Conservation (phyloP, 2,888 invertebrate genomes). For the Zygothrica quintamaculata region DNA sequence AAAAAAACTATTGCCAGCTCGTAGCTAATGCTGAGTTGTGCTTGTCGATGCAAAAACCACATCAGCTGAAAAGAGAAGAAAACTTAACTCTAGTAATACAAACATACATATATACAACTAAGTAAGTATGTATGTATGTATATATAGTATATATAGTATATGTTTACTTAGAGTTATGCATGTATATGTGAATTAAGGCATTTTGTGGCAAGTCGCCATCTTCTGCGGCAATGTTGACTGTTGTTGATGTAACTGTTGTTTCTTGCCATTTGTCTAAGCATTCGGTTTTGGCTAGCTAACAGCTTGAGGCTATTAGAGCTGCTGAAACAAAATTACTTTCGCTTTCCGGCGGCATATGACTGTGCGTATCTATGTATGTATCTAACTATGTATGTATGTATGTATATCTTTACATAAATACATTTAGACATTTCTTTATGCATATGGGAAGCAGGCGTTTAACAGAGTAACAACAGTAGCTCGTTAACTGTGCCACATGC, state of each 20-base stretch:
- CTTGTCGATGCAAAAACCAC: slow-evolving; percentile 52
- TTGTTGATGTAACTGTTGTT: slow-evolving; percentile 63
- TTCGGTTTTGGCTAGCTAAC: slow-evolving; percentile 50
- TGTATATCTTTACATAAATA: slow-evolving; percentile 16
- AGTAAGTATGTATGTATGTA: background rate
- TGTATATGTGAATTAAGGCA: slow-evolving; percentile 53
- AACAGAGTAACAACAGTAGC: slow-evolving; percentile 16
- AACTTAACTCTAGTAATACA: slow-evolving; percentile 22
- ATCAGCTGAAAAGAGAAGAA: slow-evolving; percentile 41
- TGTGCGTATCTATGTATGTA: slow-evolving; percentile 1
- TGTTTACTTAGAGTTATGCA: slow-evolving; percentile 1
- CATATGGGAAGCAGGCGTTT: slow-evolving; percentile 36
- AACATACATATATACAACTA: slow-evolving; percentile 1
- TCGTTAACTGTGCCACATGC: slow-evolving; percentile 46
- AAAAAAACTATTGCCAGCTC: slow-evolving; percentile 44
- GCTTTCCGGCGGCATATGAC: slow-evolving; percentile 62
- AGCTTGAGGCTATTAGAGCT: slow-evolving; percentile 50
- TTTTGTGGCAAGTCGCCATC: slow-evolving; percentile 57
- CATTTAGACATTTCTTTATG: slow-evolving; percentile 7
- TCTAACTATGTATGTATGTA: background rate
- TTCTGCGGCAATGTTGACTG: slow-evolving; percentile 54
- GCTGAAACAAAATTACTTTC: slow-evolving; percentile 70
- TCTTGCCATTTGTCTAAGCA: slow-evolving; percentile 61
- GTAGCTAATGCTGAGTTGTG: slow-evolving; percentile 32
- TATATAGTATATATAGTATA: background rate